Conservation (phyloP, 2,113 vertebrate species). For the Periophthalmodon schlosseri region DNA sequence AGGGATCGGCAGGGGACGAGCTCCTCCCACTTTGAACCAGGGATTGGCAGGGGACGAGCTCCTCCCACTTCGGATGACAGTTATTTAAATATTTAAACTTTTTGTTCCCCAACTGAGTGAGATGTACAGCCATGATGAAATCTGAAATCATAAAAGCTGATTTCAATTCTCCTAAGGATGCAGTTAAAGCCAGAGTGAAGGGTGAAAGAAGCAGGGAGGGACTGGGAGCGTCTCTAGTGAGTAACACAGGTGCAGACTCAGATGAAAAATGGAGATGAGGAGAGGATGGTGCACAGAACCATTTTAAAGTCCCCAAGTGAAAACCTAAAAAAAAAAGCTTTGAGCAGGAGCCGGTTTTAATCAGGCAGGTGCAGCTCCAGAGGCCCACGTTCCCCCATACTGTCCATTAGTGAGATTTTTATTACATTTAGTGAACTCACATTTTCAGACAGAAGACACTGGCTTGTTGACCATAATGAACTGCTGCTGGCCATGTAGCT, state of each 20-base stretch:
- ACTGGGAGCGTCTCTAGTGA: conserved; percentile 47
- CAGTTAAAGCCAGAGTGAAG: conserved; percentile 32
- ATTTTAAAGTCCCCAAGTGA: conserved; percentile 60
- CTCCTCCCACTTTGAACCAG: conserved; percentile 41
- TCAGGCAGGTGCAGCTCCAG: conserved; percentile 56
- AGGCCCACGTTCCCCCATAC: conserved; percentile 10
- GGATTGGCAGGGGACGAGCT: too few relatives aligned
- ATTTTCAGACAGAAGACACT: conserved; percentile 1
- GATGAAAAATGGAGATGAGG: conserved; percentile 67
- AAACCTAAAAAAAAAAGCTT: conserved; percentile 40
- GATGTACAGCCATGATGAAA: conserved; percentile 18
- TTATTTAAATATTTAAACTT: conserved; percentile 49
- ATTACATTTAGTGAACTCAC: conserved; percentile 25
- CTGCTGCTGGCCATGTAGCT: not conserved
- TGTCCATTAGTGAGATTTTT: conserved; percentile 24
- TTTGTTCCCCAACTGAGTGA: conserved; percentile 22
- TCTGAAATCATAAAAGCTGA: conserved; percentile 22
- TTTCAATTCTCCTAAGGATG: conserved; percentile 40
- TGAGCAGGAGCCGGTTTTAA: conserved; percentile 42
- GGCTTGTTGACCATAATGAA: conserved; percentile 13
- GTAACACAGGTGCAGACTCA: conserved; percentile 62
- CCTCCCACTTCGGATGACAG: conserved; percentile 38
- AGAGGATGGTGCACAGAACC: conserved; percentile 35
- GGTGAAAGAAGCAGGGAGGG: conserved; percentile 35
- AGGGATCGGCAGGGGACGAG: conserved; percentile 68